phyloP scores from a whole-genome alignment of 2,113 vertebrate species.

The Capreolus pygargus region DNA sequence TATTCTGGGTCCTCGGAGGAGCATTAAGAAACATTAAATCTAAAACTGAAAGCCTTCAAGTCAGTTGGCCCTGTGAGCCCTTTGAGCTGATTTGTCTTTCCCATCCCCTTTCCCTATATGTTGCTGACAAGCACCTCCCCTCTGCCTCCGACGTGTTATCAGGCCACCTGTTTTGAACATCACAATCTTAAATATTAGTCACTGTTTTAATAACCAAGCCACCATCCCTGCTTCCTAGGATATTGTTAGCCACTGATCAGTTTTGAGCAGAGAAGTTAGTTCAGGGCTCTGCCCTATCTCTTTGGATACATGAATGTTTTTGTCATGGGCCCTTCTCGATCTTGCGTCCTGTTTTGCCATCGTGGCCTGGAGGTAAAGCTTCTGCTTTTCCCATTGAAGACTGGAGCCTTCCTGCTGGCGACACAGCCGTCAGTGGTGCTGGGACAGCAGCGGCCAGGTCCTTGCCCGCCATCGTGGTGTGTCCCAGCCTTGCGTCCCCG shows the following conservation, averaged over 20 bases:
- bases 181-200: not conserved
- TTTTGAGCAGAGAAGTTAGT: not conserved
- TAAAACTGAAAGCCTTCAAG: not conserved
- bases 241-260: not conserved
- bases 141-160: not conserved
- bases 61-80: not conserved
- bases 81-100: not conserved
- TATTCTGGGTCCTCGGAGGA: not conserved
- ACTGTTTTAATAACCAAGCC: not conserved
- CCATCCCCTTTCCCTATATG: not conserved
- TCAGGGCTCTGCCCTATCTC: not conserved
- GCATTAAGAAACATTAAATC: not conserved
- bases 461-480: not conserved
- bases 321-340: not conserved
- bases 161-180: not conserved
- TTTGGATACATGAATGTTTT: not conserved
- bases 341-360: slow-evolving; percentile 23
- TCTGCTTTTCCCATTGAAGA: not conserved
- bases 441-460: not conserved
- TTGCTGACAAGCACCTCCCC: not conserved
- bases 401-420: not conserved
- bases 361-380: not conserved
- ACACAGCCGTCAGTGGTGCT: not conserved
- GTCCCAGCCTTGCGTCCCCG: not conserved
- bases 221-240: not conserved